Evolutionary conservation across 1,140 invertebrate genomes (phyloP), one percentile per base, ranked within the genome.

Genomic region (Carposina sasakii): DNA sequence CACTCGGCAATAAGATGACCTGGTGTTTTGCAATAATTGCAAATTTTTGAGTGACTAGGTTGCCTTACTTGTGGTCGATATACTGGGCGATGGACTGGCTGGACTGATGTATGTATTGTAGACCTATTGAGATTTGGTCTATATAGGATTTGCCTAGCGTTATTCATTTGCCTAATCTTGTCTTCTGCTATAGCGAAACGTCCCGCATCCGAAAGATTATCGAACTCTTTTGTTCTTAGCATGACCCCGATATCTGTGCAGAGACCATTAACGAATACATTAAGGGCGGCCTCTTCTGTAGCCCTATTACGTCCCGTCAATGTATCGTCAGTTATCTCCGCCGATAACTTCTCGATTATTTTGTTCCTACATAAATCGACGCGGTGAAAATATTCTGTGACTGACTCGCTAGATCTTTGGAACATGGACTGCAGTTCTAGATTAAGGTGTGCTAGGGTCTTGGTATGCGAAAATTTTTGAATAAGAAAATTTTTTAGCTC

Each of bases 391-490:
- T 56, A 56, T 22, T 56, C 37, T 2, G 39, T 51, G 1, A 52
- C 4, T 0, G 48, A 21, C 33, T 51, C 48, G 1, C 17, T 42
- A 0, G 36, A 31, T 31, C 40, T 48, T 44, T 50, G 43, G 8
- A 54, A 54, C 31, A 54, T 24, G 1, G 43, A 36, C 20, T 56
- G 48, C n/a, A 56, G n/a, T 34, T 56, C 48, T 10, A 56, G 16
- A 21, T 43, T 51, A 12, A 51, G 15, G 22, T 56, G 54, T 10
- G 39, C 3, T 20, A 51, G 36, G 2, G 54, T 56, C 44, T 56
- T 56, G 0, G 43, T 33, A 10, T 56, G 33, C 1, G 48, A 51
- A 31, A 51, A 51, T 47, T 34, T 51, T 31, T 50, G 8, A 4
- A 56, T 48, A 2, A 56, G 16, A 12, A 30, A 52, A 1, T 2